phyloP scores from a whole-genome alignment of 1,140 invertebrate species.

The Dreissena polymorpha region DNA sequence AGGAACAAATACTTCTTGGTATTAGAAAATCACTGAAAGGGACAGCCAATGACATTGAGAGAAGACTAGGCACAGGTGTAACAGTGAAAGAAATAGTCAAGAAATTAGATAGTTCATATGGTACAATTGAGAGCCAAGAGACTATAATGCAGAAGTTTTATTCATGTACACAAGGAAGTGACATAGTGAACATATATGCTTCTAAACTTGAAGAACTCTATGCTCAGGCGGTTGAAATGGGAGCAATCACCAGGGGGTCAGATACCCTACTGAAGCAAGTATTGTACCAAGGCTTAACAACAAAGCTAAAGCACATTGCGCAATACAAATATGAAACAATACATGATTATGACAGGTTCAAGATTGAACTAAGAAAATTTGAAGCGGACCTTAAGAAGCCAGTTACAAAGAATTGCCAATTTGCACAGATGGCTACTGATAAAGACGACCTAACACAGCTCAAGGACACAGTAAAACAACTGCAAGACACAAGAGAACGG shows the following conservation, averaged over 20 bases:
- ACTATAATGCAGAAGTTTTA: neutral
- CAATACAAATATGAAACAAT: constrained; percentile 15
- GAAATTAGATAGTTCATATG: neutral
- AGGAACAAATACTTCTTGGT: constrained; percentile 15
- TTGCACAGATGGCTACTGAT: neutral
- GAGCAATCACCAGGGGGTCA: neutral
- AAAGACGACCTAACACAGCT: neutral
- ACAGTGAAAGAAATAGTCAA: neutral
- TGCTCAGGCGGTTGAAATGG: neutral
- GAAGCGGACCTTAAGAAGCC: constrained; percentile 4
- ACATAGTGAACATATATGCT: neutral
- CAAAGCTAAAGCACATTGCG: constrained; percentile 4
- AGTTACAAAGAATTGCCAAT: neutral
- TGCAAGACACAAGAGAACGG: neutral
- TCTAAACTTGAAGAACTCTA: constrained; percentile 6
- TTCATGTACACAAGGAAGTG: neutral
- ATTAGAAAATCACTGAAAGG: neutral
- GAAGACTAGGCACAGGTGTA: neutral
- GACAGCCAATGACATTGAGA: neutral
- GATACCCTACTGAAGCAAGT: neutral
- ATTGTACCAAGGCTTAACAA: neutral
- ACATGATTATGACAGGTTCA: constrained; percentile 14
- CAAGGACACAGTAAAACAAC: neutral
- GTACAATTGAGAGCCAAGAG: neutral
- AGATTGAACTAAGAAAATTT: constrained; percentile 25